Evolutionary conservation across 2,888 invertebrate species (phyloP), one percentile per base, ranked within the genome.

Genomic region (Caenorhabditis afra): DNA sequence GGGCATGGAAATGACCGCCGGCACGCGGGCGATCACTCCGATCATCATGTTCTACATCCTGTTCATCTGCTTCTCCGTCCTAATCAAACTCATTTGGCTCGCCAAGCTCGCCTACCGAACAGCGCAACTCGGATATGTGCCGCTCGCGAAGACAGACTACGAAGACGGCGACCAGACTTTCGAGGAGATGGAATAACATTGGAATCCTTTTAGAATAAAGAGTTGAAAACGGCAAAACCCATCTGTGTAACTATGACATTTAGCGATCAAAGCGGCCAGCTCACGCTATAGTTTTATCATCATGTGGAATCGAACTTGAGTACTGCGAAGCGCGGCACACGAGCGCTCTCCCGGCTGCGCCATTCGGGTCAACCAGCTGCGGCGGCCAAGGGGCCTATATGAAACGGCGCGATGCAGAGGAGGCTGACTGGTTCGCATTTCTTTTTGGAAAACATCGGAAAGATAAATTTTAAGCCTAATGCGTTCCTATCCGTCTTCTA

Each of bases 241-340:
- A 81, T 83, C 83, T 70, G 83, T 81, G 83, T 83, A 83, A 83
- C 83, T 83, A 83, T 83, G 83, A 83, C 83, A 76, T 83, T 83
- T 76, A 81, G 83, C 83, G 83, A 81, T 83, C 83, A 81, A 44
- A 47, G 83, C 76, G 29, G 83, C 83, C 83, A 73, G 76, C 83
- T 81, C 83, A 83, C 79, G 81, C 83, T 64, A 71, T 62, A 52
- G 68, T 59, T 70, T 20, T 81, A 75, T 76, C 83, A 81, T 81
- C 81, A 83, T 64, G 41, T 81, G 81, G 83, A 18, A 10, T 35
- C 55, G 73, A 71, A 81, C 77, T 29, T 44, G 58, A 55, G 20
- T 0, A 57, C 49, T 18, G 50, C 61, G 47, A n/a, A n/a, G n/a
- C 57, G 47, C 44, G 16, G 49, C 29, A 22, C 20, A 18, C 22